Evolutionary conservation across 1,140 invertebrate genomes (phyloP), one percentile per base, ranked within the genome.

Genomic region (Hypsibius dujardini): DNA sequence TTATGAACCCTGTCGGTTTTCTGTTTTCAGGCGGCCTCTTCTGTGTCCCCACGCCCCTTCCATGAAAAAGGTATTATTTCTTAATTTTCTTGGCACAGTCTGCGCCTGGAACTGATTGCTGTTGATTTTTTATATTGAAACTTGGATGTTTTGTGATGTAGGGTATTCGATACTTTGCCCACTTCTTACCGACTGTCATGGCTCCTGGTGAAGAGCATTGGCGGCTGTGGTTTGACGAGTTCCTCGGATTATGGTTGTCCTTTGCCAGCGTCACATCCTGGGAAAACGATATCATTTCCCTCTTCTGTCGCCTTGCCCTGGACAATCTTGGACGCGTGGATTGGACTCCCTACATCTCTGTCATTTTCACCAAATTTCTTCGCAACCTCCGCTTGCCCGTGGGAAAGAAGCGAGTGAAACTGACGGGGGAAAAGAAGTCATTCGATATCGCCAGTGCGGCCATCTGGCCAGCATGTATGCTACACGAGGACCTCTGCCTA

Each of bases 321-420:
- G 81, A 85, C 73, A 90, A 88, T 77, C 86, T 90, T 72, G 91
- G 92, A 1, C 86, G 87, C 59, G 86, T 95, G 70, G 86, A 95
- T 75, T 96, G 91, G 90, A 85, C 86, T 72, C 62, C 62, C 12
- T 67, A 67, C 62, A 42, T 67, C 42, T 15, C 12, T 45, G 62
- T 67, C 12, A 89, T 95, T 80, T 94, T 91, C 77, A 86, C 86
- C 1, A 83, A 87, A 74, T 86, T 94, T 75, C 77, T 90, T 56
- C 82, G 86, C 70, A 85, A 84, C 70, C 84, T 93, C 69, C 86
- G 87, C 76, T 80, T 94, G 40, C 89, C 90, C 12, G 88, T 93
- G 12, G 82, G 83, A 47, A 88, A 88, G 74, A 89, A 87, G 76
- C 77, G 84, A 74, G 79, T 81, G 2, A 76, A 78, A 71, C 74